phyloP scores from a whole-genome alignment of 2,888 invertebrate species.

The Dusona sp. region DNA sequence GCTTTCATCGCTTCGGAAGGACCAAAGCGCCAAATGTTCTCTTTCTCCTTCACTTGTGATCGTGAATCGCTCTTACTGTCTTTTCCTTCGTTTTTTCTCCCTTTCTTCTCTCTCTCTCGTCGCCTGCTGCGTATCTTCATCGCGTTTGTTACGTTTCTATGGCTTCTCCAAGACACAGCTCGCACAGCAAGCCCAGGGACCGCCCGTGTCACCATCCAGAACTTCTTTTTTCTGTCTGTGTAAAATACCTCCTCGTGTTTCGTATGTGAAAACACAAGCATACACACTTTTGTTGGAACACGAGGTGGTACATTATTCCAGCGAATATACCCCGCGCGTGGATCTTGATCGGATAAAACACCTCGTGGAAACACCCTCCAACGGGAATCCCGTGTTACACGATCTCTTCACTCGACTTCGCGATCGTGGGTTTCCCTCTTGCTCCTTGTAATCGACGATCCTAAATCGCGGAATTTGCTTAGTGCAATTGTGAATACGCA shows the following conservation, averaged over 20 bases:
- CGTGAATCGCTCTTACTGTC: not conserved
- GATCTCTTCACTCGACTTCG: slow-evolving; percentile 26
- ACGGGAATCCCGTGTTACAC: slow-evolving; percentile 28
- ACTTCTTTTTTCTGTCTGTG: not conserved
- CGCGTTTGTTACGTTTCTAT: slow-evolving; percentile 61
- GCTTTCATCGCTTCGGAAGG: slow-evolving; percentile 57
- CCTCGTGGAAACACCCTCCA: slow-evolving; percentile 14
- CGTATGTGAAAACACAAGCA: not conserved
- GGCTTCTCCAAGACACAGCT: slow-evolving; percentile 27
- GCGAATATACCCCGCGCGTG: slow-evolving; percentile 12
- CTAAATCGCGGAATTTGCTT: slow-evolving; percentile 12
- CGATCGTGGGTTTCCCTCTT: slow-evolving; percentile 2
- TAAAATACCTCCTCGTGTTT: slow-evolving; percentile 5
- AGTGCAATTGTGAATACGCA: not conserved
- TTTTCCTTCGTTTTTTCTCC: slow-evolving; percentile 19
- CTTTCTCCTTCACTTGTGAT: slow-evolving; percentile 21
- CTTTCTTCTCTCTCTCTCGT: slow-evolving; percentile 42
- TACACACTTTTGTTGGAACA: slow-evolving; percentile 7
- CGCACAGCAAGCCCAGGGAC: slow-evolving; percentile 18
- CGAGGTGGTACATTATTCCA: slow-evolving; percentile 28
- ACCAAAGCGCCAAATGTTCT: slow-evolving; percentile 23
- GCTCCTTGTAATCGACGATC: not conserved
- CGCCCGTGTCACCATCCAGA: slow-evolving; percentile 27
- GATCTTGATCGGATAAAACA: slow-evolving; percentile 48
- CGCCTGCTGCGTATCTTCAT: slow-evolving; percentile 64